Conservation (phyloP, 2,797 vertebrate genomes). For the Gambusia yucatana region DNA sequence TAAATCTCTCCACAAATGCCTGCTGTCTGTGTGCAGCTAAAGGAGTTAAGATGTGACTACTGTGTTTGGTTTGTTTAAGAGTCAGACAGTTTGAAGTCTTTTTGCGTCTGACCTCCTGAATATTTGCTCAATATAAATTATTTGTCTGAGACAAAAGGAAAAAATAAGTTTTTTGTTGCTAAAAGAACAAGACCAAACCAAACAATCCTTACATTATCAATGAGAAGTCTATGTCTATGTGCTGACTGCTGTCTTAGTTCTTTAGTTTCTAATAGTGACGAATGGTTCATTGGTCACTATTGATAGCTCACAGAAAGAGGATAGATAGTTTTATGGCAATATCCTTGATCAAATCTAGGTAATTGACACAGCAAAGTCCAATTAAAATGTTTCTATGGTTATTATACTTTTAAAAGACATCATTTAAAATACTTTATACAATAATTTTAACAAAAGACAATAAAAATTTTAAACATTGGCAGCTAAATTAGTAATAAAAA, state of each 20-base stretch:
- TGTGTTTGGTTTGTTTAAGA: not conserved
- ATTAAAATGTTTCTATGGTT: no score
- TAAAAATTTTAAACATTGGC: not conserved
- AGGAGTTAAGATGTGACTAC: not conserved
- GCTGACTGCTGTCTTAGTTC: not conserved
- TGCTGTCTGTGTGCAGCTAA: conserved; percentile 18
- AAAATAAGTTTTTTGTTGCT: not conserved
- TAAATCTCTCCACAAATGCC: conserved; percentile 34
- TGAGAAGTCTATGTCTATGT: not conserved
- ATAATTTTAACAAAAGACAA: not conserved
- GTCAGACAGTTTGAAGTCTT: not conserved
- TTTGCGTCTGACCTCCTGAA: not conserved
- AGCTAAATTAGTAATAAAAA: not conserved
- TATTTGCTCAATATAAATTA: not conserved
- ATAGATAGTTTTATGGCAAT: no score
- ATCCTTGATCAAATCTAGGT: no score
- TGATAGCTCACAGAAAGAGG: no score
- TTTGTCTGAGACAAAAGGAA: not conserved
- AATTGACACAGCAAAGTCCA: no score
- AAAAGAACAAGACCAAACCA: not conserved
- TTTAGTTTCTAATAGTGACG: not conserved
- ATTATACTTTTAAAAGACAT: no score
- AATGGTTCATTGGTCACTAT: not conserved
- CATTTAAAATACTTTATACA: not conserved
- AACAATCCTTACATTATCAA: not conserved